Conservation (phyloP, 2,888 invertebrate genomes). For the Drosophila emarginata region DNA sequence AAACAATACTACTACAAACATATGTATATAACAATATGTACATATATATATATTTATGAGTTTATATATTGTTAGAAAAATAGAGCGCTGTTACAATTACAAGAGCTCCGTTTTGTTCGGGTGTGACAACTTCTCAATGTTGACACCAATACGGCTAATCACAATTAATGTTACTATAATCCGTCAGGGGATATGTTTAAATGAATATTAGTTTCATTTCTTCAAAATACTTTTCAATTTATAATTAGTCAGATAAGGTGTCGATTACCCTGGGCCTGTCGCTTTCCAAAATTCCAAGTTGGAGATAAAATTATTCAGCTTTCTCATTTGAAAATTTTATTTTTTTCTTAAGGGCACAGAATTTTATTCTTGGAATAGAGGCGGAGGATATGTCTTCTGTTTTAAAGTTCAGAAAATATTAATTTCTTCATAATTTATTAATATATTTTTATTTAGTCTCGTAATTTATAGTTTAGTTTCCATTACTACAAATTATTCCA, state of each 20-base stretch:
- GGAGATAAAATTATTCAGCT: too few relatives aligned
- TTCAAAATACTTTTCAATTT: background rate
- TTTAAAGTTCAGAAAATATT: too few relatives aligned
- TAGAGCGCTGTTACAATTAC: slow-evolving; percentile 1
- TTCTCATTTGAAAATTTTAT: too few relatives aligned
- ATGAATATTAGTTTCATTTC: background rate
- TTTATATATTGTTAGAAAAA: background rate
- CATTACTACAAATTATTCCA: too few relatives aligned
- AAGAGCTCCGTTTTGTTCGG: background rate
- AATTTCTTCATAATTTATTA: too few relatives aligned
- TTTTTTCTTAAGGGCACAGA: too few relatives aligned
- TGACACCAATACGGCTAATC: background rate
- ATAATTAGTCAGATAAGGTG: background rate
- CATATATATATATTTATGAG: too few relatives aligned
- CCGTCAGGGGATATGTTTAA: background rate
- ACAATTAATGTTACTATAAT: background rate
- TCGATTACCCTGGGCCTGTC: background rate
- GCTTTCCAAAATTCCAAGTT: too few relatives aligned
- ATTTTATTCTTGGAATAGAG: too few relatives aligned
- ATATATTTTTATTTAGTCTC: too few relatives aligned
- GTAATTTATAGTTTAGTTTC: too few relatives aligned
- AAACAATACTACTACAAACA: slow-evolving; percentile 23
- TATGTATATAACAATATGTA: slow-evolving; percentile 15
- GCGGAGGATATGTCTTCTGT: too few relatives aligned
- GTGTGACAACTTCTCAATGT: background rate